phyloP scores from a whole-genome alignment of 2,797 vertebrate genomes.

The Syngnathus rostellatus region DNA sequence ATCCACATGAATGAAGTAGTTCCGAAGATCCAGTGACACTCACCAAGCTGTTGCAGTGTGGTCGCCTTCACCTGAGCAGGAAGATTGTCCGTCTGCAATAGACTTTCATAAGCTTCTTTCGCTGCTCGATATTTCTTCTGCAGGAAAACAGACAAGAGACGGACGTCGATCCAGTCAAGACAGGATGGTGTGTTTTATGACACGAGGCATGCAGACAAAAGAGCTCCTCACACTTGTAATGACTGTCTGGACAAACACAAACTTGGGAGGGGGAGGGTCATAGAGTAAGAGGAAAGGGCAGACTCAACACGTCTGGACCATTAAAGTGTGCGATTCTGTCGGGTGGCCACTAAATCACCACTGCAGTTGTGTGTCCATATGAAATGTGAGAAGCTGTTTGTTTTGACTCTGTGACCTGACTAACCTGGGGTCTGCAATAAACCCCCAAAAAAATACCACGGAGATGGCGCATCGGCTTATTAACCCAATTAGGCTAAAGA shows the following conservation, averaged over 20 bases:
- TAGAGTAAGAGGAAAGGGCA: conserved; percentile 42
- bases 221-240: conserved; percentile 53
- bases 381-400: conserved; percentile 59
- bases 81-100: conserved; percentile 92
- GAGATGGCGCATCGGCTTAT: conserved; percentile 22
- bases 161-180: conserved; percentile 50
- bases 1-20: too few species aligned
- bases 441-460: background rate
- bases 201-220: conserved; percentile 55
- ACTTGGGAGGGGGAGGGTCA: conserved; percentile 51
- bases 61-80: conserved; percentile 97
- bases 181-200: conserved; percentile 58
- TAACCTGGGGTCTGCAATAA: conserved; percentile 36
- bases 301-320: conserved; percentile 57
- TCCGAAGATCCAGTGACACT: conserved; percentile 46
- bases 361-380: conserved; percentile 23
- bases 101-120: conserved; percentile 95
- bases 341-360: conserved; percentile 8
- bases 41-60: conserved; percentile 95
- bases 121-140: conserved; percentile 97
- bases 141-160: conserved; percentile 24
- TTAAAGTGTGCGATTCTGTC: conserved; percentile 19
- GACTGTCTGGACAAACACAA: conserved; percentile 25
- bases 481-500: conserved; percentile 2
- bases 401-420: conserved; percentile 46